These are phyloP conservation scores for Poecilobothrus nobilitatus DNA, from an alignment of 2,888 invertebrate genomes.

Conservation along the genomic window DNA sequence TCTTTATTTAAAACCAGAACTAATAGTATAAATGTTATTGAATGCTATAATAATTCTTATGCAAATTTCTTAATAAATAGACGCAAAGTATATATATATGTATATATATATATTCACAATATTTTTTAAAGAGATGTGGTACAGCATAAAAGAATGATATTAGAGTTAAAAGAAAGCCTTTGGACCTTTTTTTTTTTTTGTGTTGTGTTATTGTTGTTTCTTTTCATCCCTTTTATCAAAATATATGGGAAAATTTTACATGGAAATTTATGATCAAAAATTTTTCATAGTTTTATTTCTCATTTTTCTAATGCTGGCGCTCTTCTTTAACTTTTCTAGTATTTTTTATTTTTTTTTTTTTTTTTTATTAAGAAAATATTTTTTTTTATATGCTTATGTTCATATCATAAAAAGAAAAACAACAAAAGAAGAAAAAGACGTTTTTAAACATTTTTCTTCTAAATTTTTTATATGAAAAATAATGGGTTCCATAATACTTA, in stretches of 20 bases:
- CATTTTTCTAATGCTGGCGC: not conserved
- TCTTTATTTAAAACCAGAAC: too few relatives aligned
- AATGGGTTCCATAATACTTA: not conserved
- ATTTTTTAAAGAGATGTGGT: not conserved
- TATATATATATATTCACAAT: not conserved
- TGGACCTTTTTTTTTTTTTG: not conserved
- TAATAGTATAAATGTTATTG: not conserved
- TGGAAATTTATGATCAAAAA: slow-evolving; percentile 1
- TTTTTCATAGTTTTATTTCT: not conserved
- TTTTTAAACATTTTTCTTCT: not conserved
- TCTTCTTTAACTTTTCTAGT: not conserved
- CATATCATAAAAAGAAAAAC: not conserved
- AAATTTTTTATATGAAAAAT: not conserved
- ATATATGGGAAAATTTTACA: slow-evolving; percentile 2
- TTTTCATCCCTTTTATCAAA: not conserved
- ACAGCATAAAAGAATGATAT: not conserved
- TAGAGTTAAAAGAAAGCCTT: not conserved
- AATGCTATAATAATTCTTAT: not conserved
- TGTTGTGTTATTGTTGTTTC: too few relatives aligned
- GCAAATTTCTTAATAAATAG: not conserved
- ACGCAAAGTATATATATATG: not conserved
- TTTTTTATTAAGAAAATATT: not conserved
- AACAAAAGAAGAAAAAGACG: not conserved
- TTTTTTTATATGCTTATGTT: not conserved
- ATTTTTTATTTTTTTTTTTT: not conserved